Evolutionary conservation across 2,113 vertebrate genomes (phyloP).

Genomic region (Cryptotis parvus): DNA sequence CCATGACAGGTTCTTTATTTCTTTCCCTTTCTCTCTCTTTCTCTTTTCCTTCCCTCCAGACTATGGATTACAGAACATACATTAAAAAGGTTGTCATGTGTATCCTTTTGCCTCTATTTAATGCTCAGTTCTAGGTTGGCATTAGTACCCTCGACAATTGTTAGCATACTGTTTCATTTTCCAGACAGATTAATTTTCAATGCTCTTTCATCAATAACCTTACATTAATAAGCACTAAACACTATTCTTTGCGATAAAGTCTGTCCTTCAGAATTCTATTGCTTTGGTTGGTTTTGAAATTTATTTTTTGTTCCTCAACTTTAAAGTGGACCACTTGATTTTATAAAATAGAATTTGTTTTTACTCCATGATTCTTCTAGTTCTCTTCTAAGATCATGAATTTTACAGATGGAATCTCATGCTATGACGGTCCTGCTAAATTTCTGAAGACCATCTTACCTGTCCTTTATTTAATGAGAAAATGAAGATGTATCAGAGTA

Average conservation of each 20-base stretch:
- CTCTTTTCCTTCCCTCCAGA: too few species aligned
- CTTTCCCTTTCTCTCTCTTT: too few species aligned
- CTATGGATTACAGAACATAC: too few species aligned
- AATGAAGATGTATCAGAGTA: not conserved
- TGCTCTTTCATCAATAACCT: conserved; percentile 78
- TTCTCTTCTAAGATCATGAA: not conserved
- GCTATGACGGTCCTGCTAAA: not conserved
- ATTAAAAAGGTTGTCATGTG: too few species aligned
- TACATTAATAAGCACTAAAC: conserved; percentile 79
- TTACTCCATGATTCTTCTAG: not conserved
- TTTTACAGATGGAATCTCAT: not conserved
- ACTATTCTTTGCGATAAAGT: conserved; percentile 69
- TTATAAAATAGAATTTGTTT: conserved; percentile 27
- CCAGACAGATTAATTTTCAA: conserved; percentile 85
- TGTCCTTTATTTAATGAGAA: conserved; percentile 31
- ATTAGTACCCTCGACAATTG: too few species aligned
- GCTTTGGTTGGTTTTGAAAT: not conserved
- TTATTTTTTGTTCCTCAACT: not conserved
- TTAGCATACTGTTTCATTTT: too few species aligned
- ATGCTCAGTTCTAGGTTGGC: too few species aligned
- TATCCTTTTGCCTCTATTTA: too few species aligned
- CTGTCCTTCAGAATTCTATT: conserved; percentile 6
- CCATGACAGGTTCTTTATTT: too few species aligned
- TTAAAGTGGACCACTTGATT: conserved; percentile 44
- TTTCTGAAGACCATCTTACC: not conserved